These are phyloP conservation scores for Pycnomerus fuliginosus DNA, from an alignment of 2,888 invertebrate species.

Conservation along the genomic window DNA sequence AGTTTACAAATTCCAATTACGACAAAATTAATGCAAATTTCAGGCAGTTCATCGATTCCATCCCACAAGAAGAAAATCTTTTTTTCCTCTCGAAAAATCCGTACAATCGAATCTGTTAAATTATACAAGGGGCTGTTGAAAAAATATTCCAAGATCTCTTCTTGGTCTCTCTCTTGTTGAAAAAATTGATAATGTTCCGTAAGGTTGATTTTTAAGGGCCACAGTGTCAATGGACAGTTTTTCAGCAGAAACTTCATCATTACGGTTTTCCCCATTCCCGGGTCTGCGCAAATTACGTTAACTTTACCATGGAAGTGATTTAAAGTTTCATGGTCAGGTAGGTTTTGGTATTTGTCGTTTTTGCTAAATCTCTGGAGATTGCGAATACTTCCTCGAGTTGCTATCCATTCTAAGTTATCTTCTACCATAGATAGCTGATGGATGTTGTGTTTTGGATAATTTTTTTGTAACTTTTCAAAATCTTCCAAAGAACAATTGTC, in stretches of 20 bases:
- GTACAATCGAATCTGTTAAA: neutral
- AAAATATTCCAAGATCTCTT: neutral
- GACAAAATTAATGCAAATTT: no score
- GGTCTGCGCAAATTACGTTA: neutral
- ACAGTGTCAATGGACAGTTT: neutral
- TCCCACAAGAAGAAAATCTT: neutral
- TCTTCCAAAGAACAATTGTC: no score
- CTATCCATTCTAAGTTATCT: no score
- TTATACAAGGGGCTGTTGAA: neutral
- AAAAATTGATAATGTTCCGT: neutral
- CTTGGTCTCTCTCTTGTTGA: no score
- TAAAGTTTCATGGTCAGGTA: no score
- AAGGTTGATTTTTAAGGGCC: neutral
- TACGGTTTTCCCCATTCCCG: neutral
- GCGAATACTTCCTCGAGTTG: no score
- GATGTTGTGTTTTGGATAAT: no score
- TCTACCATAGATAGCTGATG: no score
- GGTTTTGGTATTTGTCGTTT: no score
- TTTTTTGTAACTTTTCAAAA: no score
- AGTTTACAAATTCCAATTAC: no score
- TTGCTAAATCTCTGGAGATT: no score
- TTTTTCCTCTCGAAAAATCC: neutral
- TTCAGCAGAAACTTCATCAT: neutral
- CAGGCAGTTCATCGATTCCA: neutral
- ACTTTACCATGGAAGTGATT: neutral